Percentiles rank a stretch among this genome's conserved stretches.
Conservation (phyloP, 1,140 invertebrate species). For the Caenorhabditis elegans region DNA sequence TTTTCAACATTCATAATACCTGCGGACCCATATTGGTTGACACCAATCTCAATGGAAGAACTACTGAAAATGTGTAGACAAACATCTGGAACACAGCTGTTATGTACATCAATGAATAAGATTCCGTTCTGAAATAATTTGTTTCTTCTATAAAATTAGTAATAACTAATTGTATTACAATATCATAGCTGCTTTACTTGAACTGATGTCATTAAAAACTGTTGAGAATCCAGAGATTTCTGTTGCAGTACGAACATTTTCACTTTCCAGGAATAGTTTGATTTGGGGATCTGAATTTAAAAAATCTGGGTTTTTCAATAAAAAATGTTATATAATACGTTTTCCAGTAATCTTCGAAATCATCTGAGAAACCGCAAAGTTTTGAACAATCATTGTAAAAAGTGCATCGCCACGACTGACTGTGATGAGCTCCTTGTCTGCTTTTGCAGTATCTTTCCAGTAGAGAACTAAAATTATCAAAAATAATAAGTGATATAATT, state of each 20-base stretch:
- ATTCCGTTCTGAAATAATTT: neutral
- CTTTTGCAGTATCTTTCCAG: neutral
- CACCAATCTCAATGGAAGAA: neutral
- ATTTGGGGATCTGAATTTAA: neutral
- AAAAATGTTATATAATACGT: neutral
- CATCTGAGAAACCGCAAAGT: neutral
- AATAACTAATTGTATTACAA: neutral
- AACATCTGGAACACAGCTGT: neutral
- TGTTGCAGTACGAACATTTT: neutral
- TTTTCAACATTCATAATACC: too few relatives aligned
- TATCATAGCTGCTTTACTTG: neutral
- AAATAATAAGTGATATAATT: neutral
- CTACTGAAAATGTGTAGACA: neutral
- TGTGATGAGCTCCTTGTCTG: neutral
- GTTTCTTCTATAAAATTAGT: too few relatives aligned
- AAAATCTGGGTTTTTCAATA: neutral
- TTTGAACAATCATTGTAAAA: neutral
- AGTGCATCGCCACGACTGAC: neutral
- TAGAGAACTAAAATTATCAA: neutral
- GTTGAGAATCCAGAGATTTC: neutral
- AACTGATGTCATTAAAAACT: neutral
- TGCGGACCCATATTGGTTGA: neutral
- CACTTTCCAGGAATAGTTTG: neutral
- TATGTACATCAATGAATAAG: neutral
- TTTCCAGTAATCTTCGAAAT: neutral